Evolutionary conservation across 2,888 invertebrate species (phyloP).

Genomic region (Hirtodrosophila duncani): DNA sequence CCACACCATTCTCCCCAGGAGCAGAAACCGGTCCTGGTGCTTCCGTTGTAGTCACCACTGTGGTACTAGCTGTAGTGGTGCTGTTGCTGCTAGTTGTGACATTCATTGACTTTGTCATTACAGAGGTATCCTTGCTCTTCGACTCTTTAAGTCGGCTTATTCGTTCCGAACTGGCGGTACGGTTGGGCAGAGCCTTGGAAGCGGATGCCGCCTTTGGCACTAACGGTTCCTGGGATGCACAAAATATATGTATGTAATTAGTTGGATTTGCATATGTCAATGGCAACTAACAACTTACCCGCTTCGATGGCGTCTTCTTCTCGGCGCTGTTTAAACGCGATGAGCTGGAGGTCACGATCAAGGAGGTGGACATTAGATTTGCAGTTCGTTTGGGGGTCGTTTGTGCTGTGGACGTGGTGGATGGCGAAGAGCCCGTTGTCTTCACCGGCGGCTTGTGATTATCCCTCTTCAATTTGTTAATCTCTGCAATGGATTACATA

Average conservation of each 20-base stretch:
- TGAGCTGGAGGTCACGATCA: slow-evolving; percentile 74
- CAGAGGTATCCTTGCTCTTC: slow-evolving; percentile 43
- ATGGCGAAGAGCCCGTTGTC: slow-evolving; percentile 62
- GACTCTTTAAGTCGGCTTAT: slow-evolving; percentile 46
- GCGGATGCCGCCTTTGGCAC: slow-evolving; percentile 58
- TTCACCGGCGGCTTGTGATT: slow-evolving; percentile 79
- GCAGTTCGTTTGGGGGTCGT: slow-evolving; percentile 78
- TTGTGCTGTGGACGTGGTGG: slow-evolving; percentile 74
- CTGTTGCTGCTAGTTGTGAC: slow-evolving; percentile 36
- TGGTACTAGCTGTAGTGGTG: slow-evolving; percentile 13
- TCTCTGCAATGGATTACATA: slow-evolving; percentile 59
- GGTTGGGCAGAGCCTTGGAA: slow-evolving; percentile 53
- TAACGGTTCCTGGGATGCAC: slow-evolving; percentile 64
- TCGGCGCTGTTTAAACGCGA: slow-evolving; percentile 74
- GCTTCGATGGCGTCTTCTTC: slow-evolving; percentile 74
- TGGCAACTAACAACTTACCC: slow-evolving; percentile 64
- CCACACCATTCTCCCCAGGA: slow-evolving; percentile 42
- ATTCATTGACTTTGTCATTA: slow-evolving; percentile 69
- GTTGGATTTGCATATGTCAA: no score
- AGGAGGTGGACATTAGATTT: slow-evolving; percentile 76
- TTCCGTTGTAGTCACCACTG: slow-evolving; percentile 10
- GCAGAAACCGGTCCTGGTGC: slow-evolving; percentile 10
- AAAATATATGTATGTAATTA: no score
- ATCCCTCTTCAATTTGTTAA: slow-evolving; percentile 77
- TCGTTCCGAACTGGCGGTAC: slow-evolving; percentile 57